Evolutionary conservation across 1,140 invertebrate genomes (phyloP).

Genomic region (Hydropsyche tenuis): DNA sequence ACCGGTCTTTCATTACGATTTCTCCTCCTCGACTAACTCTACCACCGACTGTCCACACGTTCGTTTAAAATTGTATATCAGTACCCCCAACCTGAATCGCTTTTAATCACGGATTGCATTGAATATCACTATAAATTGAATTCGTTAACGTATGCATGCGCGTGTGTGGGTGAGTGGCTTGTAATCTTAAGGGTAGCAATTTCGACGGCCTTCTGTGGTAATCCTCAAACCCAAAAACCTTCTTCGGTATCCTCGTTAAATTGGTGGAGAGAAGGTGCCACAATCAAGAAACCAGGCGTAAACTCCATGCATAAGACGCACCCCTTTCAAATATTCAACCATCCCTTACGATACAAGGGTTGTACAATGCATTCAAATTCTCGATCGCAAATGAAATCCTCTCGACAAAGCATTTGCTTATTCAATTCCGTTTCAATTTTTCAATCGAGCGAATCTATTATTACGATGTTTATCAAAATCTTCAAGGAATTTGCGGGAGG

Average conservation of each 20-base stretch:
- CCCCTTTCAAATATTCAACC: conserved; percentile 22
- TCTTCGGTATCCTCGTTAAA: conserved; percentile 25
- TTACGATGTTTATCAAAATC: too few relatives aligned
- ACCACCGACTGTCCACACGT: conserved; percentile 38
- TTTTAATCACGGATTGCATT: neutral
- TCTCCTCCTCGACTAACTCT: conserved; percentile 35
- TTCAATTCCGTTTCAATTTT: too few relatives aligned
- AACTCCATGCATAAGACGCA: conserved; percentile 36
- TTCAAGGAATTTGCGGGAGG: too few relatives aligned
- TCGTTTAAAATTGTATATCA: conserved; percentile 32
- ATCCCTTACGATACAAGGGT: conserved; percentile 22
- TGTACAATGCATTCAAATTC: conserved; percentile 23
- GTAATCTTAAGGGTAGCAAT: conserved; percentile 39
- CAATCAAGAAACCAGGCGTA: conserved; percentile 45
- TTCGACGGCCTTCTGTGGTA: conserved; percentile 22
- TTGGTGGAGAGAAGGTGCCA: conserved; percentile 36
- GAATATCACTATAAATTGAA: neutral
- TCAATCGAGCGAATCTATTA: too few relatives aligned
- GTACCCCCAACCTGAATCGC: neutral
- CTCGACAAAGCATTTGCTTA: neutral
- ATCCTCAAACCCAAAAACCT: conserved; percentile 18
- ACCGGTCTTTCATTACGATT: conserved; percentile 44
- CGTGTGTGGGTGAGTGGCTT: conserved; percentile 25
- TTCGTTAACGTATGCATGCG: conserved; percentile 9
- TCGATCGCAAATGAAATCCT: neutral